Conservation (phyloP, 1,140 invertebrate species). For the honey bee (Apis mellifera) region DNA sequence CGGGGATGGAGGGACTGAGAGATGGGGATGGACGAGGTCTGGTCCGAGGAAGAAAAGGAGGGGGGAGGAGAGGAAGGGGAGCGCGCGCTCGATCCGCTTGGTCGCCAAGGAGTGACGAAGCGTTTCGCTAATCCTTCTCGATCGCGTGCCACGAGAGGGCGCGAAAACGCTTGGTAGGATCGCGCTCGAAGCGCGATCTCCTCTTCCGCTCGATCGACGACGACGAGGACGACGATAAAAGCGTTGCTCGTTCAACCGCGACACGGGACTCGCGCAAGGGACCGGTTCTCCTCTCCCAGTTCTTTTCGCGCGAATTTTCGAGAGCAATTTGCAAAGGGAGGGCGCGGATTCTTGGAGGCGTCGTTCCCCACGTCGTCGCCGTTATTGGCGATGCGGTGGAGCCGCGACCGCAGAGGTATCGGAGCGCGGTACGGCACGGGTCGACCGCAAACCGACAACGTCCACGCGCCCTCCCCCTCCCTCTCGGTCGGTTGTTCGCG, state of each 20-base stretch:
- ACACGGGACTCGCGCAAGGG: constrained; percentile 6
- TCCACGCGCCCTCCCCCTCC: constrained; percentile 63
- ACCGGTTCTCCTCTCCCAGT: background rate
- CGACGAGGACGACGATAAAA: background rate
- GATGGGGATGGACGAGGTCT: background rate
- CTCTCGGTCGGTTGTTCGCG: constrained; percentile 17
- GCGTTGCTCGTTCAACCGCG: constrained; percentile 6
- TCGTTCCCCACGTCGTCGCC: constrained; percentile 29
- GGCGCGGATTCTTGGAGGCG: constrained; percentile 50
- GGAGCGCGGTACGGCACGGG: constrained; percentile 67
- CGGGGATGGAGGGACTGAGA: background rate
- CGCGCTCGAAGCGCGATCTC: constrained; percentile 55
- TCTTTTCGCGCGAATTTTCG: background rate
- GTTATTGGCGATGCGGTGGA: constrained; percentile 57
- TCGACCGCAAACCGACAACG: constrained; percentile 76
- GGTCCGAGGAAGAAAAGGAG: background rate
- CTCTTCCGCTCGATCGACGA: constrained; percentile 51
- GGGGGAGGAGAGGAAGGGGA: background rate
- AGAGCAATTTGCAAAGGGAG: no score
- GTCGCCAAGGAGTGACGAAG: constrained; percentile 68
- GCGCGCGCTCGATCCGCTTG: constrained; percentile 30
- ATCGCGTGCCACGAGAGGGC: constrained; percentile 71
- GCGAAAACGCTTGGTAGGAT: constrained; percentile 72
- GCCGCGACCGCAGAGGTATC: constrained; percentile 74
- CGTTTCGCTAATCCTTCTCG: constrained; percentile 73